Evolutionary conservation across 1,140 invertebrate genomes (phyloP), one percentile per base, ranked within the genome.

Genomic region (Lepidurus arcticus): DNA sequence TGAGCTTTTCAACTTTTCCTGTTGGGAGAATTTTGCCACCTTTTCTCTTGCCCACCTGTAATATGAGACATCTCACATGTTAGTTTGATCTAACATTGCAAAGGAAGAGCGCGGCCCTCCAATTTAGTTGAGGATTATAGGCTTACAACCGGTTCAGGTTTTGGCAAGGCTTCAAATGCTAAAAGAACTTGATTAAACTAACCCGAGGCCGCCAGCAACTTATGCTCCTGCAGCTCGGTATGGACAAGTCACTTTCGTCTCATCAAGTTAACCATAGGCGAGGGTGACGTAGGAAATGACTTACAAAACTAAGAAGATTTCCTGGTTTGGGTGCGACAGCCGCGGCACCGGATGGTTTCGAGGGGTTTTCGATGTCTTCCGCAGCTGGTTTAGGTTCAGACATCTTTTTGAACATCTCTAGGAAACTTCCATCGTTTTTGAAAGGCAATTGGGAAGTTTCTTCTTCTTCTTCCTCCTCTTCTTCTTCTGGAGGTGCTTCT

Each of bases 331-430:
- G 53, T 16, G 53, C 53, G 21, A 65, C 53, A 65, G 53, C 53
- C 7, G 34, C 34, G 34, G 53, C 53, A 65, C 53, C 53, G 53
- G 53, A 65, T 65, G 53, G 53, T 65, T 65, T 65, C 6, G 53
- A 21, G 16, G 13, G 53, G 21, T 65, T 16, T 7, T 65, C 21
- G n/a, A 13, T 16, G 13, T 65, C 53, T 5, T 13, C 7, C 21
- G 8, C n/a, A 65, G 53, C 53, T 65, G 53, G 53, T 16, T 42
- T 45, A 75, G 84, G 84, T 83, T 93, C 89, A 82, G 95, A 93
- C 90, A 95, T 91, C 83, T 93, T 93, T 85, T 94, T 94, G 83
- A 94, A 95, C 87, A 94, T 91, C 84, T 94, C 93, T 83, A 95
- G 87, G 83, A 95, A 95, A 77, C 92, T 93, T 11, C 94, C 94